Evolutionary conservation across 2,113 vertebrate species (phyloP).

Genomic region (Nymphicus hollandicus): DNA sequence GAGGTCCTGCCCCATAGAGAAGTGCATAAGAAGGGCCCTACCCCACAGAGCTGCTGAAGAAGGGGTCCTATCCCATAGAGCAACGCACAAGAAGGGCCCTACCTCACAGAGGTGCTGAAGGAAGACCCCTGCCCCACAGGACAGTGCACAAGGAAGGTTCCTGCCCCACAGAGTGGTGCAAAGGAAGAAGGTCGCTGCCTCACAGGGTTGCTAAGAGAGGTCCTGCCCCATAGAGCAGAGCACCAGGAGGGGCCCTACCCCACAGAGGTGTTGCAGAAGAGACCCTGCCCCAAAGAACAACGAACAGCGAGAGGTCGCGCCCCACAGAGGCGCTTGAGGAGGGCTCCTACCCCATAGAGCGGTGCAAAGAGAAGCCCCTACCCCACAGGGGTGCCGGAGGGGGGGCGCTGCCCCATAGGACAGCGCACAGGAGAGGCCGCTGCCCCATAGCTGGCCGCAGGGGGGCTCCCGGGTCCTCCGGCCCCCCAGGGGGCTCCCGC

Average conservation of each 20-base stretch:
- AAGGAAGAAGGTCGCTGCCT: background rate
- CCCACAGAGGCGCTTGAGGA: background rate
- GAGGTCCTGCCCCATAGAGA: background rate
- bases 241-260: background rate
- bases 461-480: background rate
- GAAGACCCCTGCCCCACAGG: background rate
- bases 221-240: background rate
- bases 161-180: background rate
- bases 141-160: background rate
- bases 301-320: background rate
- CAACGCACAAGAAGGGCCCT: background rate
- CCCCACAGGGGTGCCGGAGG: background rate
- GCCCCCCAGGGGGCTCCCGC: background rate
- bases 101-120: too few species aligned
- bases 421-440: background rate
- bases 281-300: background rate
- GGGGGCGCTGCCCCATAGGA: background rate
- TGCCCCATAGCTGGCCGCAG: background rate
- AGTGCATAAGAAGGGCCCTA: background rate
- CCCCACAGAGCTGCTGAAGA: background rate
- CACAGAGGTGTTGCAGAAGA: background rate
- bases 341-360: background rate
- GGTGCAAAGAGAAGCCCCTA: background rate
- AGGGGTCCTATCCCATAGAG: background rate
- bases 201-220: background rate